Percentiles rank a stretch among this genome's conserved stretches.
phyloP scores from a whole-genome alignment of 2,888 invertebrate genomes.

The Eledona agricola region DNA sequence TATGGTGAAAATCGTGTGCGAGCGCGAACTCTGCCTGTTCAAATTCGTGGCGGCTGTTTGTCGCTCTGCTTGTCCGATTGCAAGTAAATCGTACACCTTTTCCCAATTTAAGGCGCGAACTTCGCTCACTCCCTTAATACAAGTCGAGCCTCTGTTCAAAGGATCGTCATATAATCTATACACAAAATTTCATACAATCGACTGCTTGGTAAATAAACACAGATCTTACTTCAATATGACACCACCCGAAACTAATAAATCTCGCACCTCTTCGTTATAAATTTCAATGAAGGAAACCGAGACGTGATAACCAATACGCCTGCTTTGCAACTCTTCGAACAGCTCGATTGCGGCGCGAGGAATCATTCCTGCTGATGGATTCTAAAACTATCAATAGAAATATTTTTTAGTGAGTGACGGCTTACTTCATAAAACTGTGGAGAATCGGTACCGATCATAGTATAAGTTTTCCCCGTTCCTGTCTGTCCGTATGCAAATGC shows the following conservation, averaged over 20 bases:
- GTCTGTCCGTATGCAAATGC: constrained; percentile 97
- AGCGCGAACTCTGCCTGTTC: constrained; percentile 95
- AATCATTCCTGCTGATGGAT: constrained; percentile 89
- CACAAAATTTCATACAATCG: neutral
- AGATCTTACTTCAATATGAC: too few species aligned
- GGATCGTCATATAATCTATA: constrained; percentile 64
- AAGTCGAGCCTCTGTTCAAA: constrained; percentile 85
- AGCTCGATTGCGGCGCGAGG: constrained; percentile 90
- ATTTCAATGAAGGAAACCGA: constrained; percentile 93
- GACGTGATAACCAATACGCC: constrained; percentile 80
- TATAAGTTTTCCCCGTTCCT: constrained; percentile 95
- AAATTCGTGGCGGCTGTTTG: constrained; percentile 92
- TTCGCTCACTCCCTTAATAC: constrained; percentile 92
- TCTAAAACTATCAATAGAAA: too few species aligned
- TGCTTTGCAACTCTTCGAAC: constrained; percentile 83
- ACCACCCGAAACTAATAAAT: constrained; percentile 69
- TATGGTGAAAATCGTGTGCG: constrained; percentile 95
- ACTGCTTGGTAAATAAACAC: too few species aligned
- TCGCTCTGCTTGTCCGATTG: constrained; percentile 85
- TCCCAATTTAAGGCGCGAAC: constrained; percentile 87
- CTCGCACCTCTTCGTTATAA: constrained; percentile 96
- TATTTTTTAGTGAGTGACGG: too few species aligned
- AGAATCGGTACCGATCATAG: constrained; percentile 73
- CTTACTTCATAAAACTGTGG: constrained; percentile 76
- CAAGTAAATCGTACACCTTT: constrained; percentile 88